A percentile compares a stretch with the other conserved stretches of the same genome.
These are phyloP conservation scores for Chiroxiphia lanceolata DNA, from an alignment of 2,797 vertebrate genomes.

Conservation along the genomic window DNA sequence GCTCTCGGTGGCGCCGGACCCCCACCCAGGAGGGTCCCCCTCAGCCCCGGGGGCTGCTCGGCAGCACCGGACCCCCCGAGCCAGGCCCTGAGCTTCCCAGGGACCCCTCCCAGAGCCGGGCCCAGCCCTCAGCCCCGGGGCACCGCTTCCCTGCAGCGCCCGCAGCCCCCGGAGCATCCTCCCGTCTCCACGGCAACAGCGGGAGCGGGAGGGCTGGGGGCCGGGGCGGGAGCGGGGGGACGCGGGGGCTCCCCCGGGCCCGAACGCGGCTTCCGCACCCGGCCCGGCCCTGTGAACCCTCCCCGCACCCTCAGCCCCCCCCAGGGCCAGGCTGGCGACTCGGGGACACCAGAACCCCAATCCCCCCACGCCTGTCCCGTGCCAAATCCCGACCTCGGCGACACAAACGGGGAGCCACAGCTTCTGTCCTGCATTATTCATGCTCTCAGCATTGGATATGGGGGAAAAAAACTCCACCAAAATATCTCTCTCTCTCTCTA, in stretches of 20 bases:
- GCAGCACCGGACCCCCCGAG: neutral
- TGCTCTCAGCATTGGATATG: neutral
- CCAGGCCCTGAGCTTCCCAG: too few species aligned
- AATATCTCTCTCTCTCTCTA: neutral
- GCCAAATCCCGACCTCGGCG: neutral
- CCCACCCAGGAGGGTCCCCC: too few species aligned
- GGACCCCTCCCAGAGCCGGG: too few species aligned
- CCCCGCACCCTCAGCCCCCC: neutral
- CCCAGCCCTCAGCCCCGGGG: neutral
- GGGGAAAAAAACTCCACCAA: neutral
- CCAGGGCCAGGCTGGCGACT: neutral
- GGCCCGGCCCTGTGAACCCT: neutral
- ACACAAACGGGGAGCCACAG: neutral
- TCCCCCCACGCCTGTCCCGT: neutral
- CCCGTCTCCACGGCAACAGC: slow-evolving; percentile 19
- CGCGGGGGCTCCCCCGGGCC: neutral
- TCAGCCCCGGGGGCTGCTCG: neutral
- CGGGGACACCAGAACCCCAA: neutral
- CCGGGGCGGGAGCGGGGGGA: neutral
- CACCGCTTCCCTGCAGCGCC: neutral
- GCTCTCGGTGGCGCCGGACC: neutral
- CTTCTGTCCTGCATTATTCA: neutral
- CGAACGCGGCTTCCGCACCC: neutral
- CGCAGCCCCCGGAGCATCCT: neutral
- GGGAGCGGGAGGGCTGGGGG: neutral